Evolutionary conservation across 2,113 vertebrate genomes (phyloP), one percentile per base, ranked within the genome.

Genomic region (Lates calcarifer): DNA sequence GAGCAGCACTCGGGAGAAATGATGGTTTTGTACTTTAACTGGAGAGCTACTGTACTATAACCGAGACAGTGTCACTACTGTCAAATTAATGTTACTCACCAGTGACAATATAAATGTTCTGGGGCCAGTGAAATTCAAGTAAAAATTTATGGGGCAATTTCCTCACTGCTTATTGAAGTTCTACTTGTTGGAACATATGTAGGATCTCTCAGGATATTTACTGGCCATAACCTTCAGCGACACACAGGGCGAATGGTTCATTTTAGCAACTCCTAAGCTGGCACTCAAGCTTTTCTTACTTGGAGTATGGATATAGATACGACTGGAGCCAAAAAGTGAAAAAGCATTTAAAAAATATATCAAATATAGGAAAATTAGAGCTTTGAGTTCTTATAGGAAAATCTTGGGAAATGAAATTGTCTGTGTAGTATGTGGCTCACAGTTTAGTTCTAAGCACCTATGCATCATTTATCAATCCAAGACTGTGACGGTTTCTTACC

Each of bases 1-100:
- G 47, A 78, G 77, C 65, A 61, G 68, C 79, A 13, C 61, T 24
- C 61, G 5, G 29, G 79, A 85, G 70, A 80, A 31, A 13, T 17
- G 39, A 53, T 20, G 63, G 12, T 20, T 70, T 31, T 57, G 56
- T 47, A 10, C 15, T 67, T 74, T 31, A 70, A 14, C 20, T 80
- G 31, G 20, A 68, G 45, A 53, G 29, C 39, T 7, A 20, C 37
- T 56, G 56, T 41, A 13, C 24, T 67, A 65, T 3, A 51, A 41
- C 60, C 33, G 28, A 63, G 72, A 63, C 39, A 31, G n/a, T 18
- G 47, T 70, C 41, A n/a, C 41, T 3, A 20, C 43, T 66, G 61
- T 71, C 60, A 4, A 28, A 13, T 26, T 28, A 15, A 43, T 29
- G 7, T 51, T n/a, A 13, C 39, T 39, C 35, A 26, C 31, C 39